These are phyloP conservation scores for Phorcus lineatus DNA, from an alignment of 2,888 invertebrate genomes.

Conservation along the genomic window DNA sequence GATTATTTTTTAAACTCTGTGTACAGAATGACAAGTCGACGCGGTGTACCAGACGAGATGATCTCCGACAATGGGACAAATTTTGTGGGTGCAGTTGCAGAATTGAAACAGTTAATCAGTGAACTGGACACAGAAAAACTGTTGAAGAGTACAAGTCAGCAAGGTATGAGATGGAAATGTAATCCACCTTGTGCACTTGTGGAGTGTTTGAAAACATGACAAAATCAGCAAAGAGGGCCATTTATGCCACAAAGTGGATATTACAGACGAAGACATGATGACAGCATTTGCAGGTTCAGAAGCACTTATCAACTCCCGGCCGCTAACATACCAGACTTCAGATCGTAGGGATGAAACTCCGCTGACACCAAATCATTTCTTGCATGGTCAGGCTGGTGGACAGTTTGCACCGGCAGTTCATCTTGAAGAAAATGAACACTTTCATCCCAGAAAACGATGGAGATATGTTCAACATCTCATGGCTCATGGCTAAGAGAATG, in stretches of 20 bases:
- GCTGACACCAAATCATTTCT: slow-evolving; percentile 34
- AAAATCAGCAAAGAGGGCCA: not conserved
- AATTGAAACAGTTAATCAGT: not conserved
- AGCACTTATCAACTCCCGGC: not conserved
- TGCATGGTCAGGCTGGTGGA: slow-evolving; percentile 18
- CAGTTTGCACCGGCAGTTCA: not conserved
- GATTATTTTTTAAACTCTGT: slow-evolving; percentile 44
- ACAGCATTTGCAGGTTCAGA: not conserved
- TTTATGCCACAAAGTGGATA: not conserved
- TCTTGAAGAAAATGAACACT: too few species aligned
- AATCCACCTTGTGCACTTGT: not conserved
- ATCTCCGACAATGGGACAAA: slow-evolving; percentile 42
- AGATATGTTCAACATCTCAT: too few species aligned
- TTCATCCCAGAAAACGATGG: too few species aligned
- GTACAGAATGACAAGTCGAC: slow-evolving; percentile 31
- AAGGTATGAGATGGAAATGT: not conserved
- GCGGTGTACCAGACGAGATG: slow-evolving; percentile 36
- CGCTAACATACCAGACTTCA: not conserved
- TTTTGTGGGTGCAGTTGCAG: slow-evolving; percentile 38
- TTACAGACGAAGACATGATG: not conserved
- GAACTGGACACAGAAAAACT: not conserved
- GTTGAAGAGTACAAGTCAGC: not conserved
- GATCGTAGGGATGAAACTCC: slow-evolving; percentile 12
- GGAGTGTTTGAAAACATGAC: not conserved
- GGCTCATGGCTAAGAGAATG: too few species aligned